phyloP scores from a whole-genome alignment of 2,113 vertebrate genomes.

The Ceyx margarethae region DNA sequence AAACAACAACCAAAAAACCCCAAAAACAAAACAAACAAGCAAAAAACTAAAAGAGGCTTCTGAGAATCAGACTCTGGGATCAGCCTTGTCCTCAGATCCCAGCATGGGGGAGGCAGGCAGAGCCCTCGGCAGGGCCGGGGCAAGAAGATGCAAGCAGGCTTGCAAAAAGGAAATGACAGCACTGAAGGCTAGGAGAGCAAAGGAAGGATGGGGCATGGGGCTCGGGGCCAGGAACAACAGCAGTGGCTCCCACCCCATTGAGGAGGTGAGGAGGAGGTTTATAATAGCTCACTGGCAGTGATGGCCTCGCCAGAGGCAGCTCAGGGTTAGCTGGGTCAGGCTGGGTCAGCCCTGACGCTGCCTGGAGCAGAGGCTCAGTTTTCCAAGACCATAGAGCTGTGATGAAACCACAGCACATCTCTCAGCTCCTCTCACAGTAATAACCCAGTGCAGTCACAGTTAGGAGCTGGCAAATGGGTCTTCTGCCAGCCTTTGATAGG shows the following conservation, averaged over 20 bases:
- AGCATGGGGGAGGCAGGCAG: conserved; percentile 26
- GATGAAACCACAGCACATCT: accelerated
- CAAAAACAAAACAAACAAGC: neutral
- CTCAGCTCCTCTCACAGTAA: neutral
- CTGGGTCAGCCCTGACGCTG: neutral
- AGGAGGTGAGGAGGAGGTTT: neutral
- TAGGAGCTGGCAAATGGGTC: accelerated
- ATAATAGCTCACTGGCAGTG: neutral
- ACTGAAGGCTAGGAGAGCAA: conserved; percentile 5
- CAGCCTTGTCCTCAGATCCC: neutral
- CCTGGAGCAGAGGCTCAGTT: neutral
- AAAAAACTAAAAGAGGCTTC: neutral
- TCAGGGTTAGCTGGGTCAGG: neutral
- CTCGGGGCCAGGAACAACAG: conserved; percentile 26
- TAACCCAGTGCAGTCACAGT: neutral
- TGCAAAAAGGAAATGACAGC: conserved; percentile 59
- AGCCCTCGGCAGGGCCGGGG: neutral
- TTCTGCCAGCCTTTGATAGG: neutral
- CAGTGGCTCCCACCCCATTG: neutral
- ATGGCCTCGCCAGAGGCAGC: accelerated
- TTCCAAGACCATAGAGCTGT: neutral
- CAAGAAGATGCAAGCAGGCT: neutral
- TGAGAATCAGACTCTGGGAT: neutral
- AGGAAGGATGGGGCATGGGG: conserved; percentile 66
- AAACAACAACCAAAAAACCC: no score